A percentile compares a stretch with the other conserved stretches of the same genome.
These are phyloP conservation scores for Tricholauxania praeusta DNA, from an alignment of 2,888 invertebrate genomes.

Conservation along the genomic window DNA sequence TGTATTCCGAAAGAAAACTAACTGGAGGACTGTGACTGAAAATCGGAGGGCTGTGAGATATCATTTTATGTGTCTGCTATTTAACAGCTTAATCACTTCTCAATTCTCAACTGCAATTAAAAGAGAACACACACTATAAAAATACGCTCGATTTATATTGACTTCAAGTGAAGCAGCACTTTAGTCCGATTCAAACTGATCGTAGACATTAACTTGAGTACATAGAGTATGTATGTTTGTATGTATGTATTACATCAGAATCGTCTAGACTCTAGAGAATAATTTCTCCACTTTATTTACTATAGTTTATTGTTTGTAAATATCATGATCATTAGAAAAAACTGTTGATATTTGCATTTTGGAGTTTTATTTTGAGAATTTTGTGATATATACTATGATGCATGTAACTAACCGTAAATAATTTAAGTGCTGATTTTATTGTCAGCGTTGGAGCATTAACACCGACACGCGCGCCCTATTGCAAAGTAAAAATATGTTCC, in stretches of 20 bases:
- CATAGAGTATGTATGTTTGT: conserved; percentile 8
- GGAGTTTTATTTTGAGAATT: background rate
- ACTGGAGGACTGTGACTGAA: conserved; percentile 80
- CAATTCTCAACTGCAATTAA: background rate
- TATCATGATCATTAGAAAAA: background rate
- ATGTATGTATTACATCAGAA: too few relatives aligned
- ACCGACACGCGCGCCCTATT: conserved; percentile 24
- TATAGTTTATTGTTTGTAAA: too few relatives aligned
- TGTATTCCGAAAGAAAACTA: conserved; percentile 74
- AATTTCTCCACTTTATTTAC: background rate
- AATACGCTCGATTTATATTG: background rate
- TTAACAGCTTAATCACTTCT: conserved; percentile 3
- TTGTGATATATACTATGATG: background rate
- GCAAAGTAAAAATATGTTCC: conserved; percentile 3
- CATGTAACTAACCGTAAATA: conserved; percentile 30
- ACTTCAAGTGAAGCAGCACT: background rate
- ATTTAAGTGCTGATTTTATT: background rate
- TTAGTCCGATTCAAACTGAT: conserved; percentile 14
- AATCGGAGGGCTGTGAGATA: conserved; percentile 77
- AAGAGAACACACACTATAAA: background rate
- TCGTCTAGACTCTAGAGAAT: background rate
- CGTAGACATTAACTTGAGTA: conserved; percentile 14
- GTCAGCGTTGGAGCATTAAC: conserved; percentile 18
- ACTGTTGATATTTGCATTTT: background rate
- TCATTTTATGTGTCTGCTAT: conserved; percentile 63